A percentile compares a stretch with the other conserved stretches of the same genome.
Evolutionary conservation across 2,113 vertebrate genomes (phyloP).

Genomic region (Callospermophilus lateralis): DNA sequence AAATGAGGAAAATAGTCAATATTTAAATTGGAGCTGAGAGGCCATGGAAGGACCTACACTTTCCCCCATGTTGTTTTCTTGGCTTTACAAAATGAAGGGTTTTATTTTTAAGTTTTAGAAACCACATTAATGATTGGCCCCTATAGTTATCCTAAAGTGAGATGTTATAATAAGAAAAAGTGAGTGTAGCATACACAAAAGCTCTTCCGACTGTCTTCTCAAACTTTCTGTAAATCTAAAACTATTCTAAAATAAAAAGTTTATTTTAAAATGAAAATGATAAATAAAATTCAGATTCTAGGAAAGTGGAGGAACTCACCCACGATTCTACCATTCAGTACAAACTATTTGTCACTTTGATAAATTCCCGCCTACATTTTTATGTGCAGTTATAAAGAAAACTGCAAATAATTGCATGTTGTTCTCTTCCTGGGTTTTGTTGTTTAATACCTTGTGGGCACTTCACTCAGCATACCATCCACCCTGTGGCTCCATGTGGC

Average conservation of each 20-base stretch:
- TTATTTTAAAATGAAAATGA: not conserved
- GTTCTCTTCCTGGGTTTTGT: not conserved
- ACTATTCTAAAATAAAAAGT: not conserved
- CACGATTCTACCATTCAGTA: not conserved
- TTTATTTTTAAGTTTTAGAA: not conserved
- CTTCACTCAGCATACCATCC: not conserved
- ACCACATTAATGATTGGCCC: not conserved
- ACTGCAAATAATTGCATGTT: not conserved
- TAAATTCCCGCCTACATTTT: not conserved
- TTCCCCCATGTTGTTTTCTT: not conserved
- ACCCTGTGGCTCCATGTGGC: not conserved
- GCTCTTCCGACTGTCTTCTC: not conserved
- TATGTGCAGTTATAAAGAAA: not conserved
- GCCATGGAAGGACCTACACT: not conserved
- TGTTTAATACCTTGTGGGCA: not conserved
- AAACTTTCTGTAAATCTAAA: constrained; percentile 7
- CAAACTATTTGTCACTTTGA: not conserved
- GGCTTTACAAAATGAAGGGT: not conserved
- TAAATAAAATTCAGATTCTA: constrained; percentile 9
- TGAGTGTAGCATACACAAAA: not conserved
- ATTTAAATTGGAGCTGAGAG: not conserved
- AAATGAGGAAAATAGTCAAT: not conserved
- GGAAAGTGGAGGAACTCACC: not conserved
- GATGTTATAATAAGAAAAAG: not conserved
- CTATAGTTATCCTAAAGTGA: not conserved